Evolutionary conservation across 2,797 vertebrate species (phyloP).

Genomic region (Gobionotothen gibberifrons): DNA sequence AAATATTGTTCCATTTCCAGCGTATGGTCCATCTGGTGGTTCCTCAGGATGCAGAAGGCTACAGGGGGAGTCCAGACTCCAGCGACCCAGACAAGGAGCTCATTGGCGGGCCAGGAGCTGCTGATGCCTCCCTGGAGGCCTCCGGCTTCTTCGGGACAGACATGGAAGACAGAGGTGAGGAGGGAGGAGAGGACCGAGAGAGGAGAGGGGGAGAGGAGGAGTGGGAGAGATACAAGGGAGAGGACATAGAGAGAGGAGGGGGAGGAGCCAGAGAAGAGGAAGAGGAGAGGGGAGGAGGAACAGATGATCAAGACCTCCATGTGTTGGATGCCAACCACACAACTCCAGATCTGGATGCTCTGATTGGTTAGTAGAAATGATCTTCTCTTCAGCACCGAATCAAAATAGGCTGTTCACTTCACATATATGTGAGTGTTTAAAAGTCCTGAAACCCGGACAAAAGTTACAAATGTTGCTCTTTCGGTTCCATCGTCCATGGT

Average conservation of each 20-base stretch:
- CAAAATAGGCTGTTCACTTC: no score
- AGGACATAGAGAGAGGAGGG: slow-evolving; percentile 39
- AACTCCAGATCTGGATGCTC: slow-evolving; percentile 62
- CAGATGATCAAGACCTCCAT: not conserved
- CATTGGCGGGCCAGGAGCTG: slow-evolving; percentile 43
- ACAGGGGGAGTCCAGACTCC: slow-evolving; percentile 25
- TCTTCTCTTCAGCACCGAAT: no score
- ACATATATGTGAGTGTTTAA: no score
- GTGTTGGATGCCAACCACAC: slow-evolving; percentile 54
- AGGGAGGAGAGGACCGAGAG: slow-evolving; percentile 64
- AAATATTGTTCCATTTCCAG: slow-evolving; percentile 33
- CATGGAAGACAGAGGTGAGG: slow-evolving; percentile 68
- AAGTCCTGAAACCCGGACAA: no score
- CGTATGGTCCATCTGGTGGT: slow-evolving; percentile 70
- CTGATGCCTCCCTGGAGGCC: slow-evolving; percentile 59
- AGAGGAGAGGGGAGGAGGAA: slow-evolving; percentile 2
- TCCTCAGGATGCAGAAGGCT: slow-evolving; percentile 45
- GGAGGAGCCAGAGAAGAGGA: slow-evolving; percentile 4
- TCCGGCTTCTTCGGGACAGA: slow-evolving; percentile 72
- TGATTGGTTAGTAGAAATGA: slow-evolving; percentile 69
- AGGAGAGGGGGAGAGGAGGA: slow-evolving; percentile 53
- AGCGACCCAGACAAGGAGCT: slow-evolving; percentile 50
- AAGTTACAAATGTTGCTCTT: no score
- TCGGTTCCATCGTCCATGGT: no score
- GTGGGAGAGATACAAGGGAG: slow-evolving; percentile 46